Evolutionary conservation across 2,888 invertebrate species (phyloP).

Genomic region (Lycocerus yunnanus): DNA sequence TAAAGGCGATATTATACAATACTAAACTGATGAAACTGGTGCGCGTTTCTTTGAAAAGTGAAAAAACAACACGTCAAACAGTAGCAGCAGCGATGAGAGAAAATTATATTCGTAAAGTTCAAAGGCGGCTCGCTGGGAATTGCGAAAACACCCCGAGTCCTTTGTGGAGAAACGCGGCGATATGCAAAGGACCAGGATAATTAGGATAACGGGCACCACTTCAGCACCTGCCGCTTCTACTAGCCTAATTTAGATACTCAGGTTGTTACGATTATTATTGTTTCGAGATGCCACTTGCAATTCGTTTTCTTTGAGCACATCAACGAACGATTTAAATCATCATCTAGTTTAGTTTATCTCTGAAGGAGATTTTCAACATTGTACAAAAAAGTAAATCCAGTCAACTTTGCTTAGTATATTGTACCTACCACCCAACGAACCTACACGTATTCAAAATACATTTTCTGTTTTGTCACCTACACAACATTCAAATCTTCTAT

Average conservation of each 20-base stretch:
- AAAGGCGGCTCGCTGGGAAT: conserved; percentile 55
- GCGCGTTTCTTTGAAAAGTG: conserved; percentile 30
- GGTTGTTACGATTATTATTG: conserved; percentile 36
- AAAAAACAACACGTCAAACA: conserved; percentile 44
- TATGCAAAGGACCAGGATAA: conserved; percentile 58
- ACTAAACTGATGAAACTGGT: conserved; percentile 19
- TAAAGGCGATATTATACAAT: conserved; percentile 9
- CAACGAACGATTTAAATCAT: conserved; percentile 14
- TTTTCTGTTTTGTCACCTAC: not conserved
- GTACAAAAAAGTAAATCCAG: not conserved
- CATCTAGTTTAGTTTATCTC: not conserved
- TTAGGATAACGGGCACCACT: conserved; percentile 58
- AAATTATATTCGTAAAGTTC: conserved; percentile 56
- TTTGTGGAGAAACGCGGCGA: conserved; percentile 52
- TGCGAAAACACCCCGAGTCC: conserved; percentile 57
- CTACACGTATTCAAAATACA: not conserved
- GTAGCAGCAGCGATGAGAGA: conserved; percentile 45
- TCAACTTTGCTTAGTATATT: not conserved
- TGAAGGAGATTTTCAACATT: not conserved
- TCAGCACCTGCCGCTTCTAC: conserved; percentile 49
- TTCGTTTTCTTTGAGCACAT: conserved; percentile 33
- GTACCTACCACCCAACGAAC: not conserved
- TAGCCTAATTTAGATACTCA: conserved; percentile 43
- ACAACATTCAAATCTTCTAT: not conserved
- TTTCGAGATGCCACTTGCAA: conserved; percentile 30